phyloP scores from a whole-genome alignment of 1,140 invertebrate genomes.

The Heliothis subflexa region DNA sequence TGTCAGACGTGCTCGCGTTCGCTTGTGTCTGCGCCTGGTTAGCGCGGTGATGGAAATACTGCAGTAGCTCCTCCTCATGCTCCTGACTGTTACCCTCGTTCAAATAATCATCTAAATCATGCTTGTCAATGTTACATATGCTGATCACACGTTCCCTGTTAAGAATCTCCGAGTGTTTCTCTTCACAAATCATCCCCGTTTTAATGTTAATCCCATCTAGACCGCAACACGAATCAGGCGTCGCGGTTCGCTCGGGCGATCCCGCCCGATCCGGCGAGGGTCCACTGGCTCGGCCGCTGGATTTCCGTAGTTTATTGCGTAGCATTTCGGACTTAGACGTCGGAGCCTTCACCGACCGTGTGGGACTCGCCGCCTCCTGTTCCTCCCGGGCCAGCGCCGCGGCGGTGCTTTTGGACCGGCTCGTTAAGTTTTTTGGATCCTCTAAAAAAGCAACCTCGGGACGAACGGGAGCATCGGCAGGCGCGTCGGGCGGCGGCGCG shows the following conservation, averaged over 20 bases:
- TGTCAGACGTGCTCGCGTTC: constrained; percentile 51
- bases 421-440: constrained; percentile 85
- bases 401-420: constrained; percentile 83
- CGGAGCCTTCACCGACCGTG: constrained; percentile 76
- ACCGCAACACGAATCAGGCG: constrained; percentile 79
- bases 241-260: constrained; percentile 58
- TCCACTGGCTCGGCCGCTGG: constrained; percentile 59
- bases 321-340: constrained; percentile 67
- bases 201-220: constrained; percentile 81
- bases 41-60: constrained; percentile 90
- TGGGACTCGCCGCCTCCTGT: constrained; percentile 83
- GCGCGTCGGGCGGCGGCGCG: constrained; percentile 54
- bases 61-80: constrained; percentile 92
- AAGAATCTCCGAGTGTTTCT: constrained; percentile 83
- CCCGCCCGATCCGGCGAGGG: constrained; percentile 61
- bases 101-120: constrained; percentile 92
- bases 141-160: constrained; percentile 89
- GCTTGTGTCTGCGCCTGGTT: constrained; percentile 60
- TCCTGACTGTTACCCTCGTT: constrained; percentile 93
- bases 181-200: constrained; percentile 82
- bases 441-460: constrained; percentile 83
- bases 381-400: constrained; percentile 83
- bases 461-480: constrained; percentile 62
- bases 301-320: constrained; percentile 62
- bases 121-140: constrained; percentile 91